Base-by-base conservation (phyloP, 30 jellyfish, hydroid and myxozoan species). In the Calvadosia cruxmelitensis region DNA sequence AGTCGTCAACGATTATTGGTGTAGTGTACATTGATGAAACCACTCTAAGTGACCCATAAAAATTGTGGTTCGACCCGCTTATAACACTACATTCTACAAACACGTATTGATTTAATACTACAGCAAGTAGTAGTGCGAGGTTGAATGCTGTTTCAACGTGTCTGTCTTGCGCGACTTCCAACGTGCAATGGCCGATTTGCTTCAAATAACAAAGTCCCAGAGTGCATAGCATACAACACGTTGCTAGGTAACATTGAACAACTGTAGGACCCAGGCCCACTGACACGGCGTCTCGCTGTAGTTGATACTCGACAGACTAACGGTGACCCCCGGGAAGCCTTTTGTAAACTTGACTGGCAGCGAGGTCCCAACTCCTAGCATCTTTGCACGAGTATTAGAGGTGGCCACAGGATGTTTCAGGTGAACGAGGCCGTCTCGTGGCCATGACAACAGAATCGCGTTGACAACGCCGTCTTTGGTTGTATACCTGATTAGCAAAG, bases 401-500 rank as follows among this genome's bases (percentile, higher is more conserved):
- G 83, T 24, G 23, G 81, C 29, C 23, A 52, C 53, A 2, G 96
- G 96, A 26, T 74, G 72, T 34, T 57, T 33, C 67, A 86, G 36
- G 42, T 48, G 33, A 5, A 86, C 53, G 0, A 20, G 42, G 0
- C 74, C 81, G 30, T 57, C 64, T 0, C 16, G 28, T n/a, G 96
- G 96, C 94, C 92, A 77, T 49, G 78, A 36, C 36, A 76, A 61
- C 15, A 80, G 64, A 36, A 79, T 73, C 32, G 94, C 96, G 64
- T 78, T 78, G 15, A 86, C 86, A 1, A 74, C 15, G 23, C 52
- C 52, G 26, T 52, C 78, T 34, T 74, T 75, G 24, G 62, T 23
- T 1, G 93, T 82, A 36, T 86, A 86, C 96, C 96, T 86, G 66
- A 0, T 48, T 10, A 48, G 61, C 12, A 48, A 48, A 48, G n/a